Percentiles rank a stretch among this genome's conserved stretches.
phyloP scores from a whole-genome alignment of 2,113 vertebrate species.

The Microcebus murinus region DNA sequence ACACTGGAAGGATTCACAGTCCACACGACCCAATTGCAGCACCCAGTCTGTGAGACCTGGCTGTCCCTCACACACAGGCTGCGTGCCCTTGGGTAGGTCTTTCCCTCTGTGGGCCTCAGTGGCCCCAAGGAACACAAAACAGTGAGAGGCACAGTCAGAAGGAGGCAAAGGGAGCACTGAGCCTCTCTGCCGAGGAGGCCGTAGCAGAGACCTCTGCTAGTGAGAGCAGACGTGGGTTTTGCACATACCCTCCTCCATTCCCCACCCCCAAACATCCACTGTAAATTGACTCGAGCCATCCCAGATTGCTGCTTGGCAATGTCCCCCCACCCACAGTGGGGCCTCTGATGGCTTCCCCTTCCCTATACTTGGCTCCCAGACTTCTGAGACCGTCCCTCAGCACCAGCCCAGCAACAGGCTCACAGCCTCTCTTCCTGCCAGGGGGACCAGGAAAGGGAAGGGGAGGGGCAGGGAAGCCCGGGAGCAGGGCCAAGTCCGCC shows the following conservation, averaged over 20 bases:
- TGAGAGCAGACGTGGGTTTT: constrained; percentile 42
- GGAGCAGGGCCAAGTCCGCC: neutral
- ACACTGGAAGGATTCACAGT: neutral
- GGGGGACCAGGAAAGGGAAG: neutral
- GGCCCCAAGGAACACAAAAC: constrained; percentile 11
- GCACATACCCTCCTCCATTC: constrained; percentile 63
- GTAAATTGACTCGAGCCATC: constrained; percentile 55
- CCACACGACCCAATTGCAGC: neutral
- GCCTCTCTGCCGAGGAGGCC: constrained; percentile 68
- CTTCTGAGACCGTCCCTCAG: neutral
- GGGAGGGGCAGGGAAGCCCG: neutral
- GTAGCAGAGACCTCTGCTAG: constrained; percentile 65
- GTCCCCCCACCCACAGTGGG: neutral
- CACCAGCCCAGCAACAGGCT: neutral
- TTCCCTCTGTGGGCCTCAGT: constrained; percentile 60
- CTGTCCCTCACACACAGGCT: neutral
- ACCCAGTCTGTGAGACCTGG: neutral
- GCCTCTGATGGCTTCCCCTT: neutral
- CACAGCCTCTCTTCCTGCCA: neutral
- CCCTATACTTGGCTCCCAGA: neutral
- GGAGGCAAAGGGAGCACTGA: constrained; percentile 29
- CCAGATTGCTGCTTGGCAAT: neutral
- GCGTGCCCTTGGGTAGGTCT: neutral
- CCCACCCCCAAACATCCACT: neutral
- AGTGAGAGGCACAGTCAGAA: constrained; percentile 39